These are phyloP conservation scores for Syrrhaptes paradoxus DNA, from an alignment of 2,113 vertebrate species.

Conservation along the genomic window DNA sequence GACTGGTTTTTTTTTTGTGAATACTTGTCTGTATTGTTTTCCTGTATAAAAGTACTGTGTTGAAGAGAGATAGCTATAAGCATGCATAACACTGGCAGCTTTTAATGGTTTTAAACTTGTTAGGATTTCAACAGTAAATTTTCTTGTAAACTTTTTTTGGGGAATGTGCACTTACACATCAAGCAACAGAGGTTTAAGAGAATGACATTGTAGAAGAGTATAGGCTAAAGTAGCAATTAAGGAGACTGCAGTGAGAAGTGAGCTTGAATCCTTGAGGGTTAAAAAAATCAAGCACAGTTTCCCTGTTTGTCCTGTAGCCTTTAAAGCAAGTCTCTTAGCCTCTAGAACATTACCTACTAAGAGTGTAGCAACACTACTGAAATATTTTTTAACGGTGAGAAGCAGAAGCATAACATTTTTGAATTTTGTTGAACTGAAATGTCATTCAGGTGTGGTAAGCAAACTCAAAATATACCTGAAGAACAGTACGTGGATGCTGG, in stretches of 20 bases:
- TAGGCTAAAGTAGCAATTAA: not conserved
- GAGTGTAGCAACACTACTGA: not conserved
- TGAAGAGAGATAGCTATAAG: not conserved
- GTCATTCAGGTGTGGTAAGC: not conserved
- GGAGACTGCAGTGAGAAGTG: not conserved
- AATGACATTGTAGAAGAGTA: not conserved
- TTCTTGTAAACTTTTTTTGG: not conserved
- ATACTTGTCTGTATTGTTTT: not conserved
- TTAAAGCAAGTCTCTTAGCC: not conserved
- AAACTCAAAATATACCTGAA: not conserved
- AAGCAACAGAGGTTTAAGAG: not conserved
- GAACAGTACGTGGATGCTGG: not conserved
- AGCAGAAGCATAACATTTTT: not conserved
- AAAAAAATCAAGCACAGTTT: not conserved
- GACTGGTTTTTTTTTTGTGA: not conserved
- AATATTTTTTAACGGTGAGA: not conserved
- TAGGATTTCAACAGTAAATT: no score
- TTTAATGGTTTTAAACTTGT: not conserved
- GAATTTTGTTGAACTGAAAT: not conserved
- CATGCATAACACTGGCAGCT: not conserved
- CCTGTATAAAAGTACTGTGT: not conserved
- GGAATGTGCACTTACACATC: not conserved
- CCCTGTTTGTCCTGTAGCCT: not conserved
- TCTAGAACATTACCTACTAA: not conserved
- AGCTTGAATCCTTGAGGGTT: not conserved